Conservation (phyloP, 2,797 vertebrate genomes). For the Sarcophilus harrisii region DNA sequence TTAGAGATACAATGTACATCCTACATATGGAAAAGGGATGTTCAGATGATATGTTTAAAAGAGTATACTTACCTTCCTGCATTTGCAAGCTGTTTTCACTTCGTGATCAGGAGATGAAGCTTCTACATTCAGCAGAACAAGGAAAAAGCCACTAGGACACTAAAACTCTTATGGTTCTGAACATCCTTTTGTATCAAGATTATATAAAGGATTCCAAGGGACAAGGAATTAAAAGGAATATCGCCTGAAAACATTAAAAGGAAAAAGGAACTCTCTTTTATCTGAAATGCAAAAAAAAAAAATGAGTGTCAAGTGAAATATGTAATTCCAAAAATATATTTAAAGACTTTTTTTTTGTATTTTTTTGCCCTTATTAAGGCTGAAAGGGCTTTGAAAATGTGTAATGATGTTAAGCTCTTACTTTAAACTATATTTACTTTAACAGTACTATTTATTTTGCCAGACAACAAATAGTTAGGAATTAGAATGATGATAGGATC, state of each 20-base stretch:
- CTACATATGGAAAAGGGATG: slow-evolving; percentile 1
- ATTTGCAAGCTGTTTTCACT: slow-evolving; percentile 31
- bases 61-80: neutral
- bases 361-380: neutral
- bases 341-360: slow-evolving; percentile 31
- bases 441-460: neutral
- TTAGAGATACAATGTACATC: slow-evolving; percentile 26
- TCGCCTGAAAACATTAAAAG: slow-evolving; percentile 33
- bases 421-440: slow-evolving; percentile 36
- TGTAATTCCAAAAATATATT: neutral
- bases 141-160: slow-evolving; percentile 29
- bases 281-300: slow-evolving; percentile 22
- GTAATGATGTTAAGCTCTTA: slow-evolving; percentile 21
- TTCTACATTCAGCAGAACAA: slow-evolving; percentile 25
- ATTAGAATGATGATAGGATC: neutral
- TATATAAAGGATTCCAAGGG: slow-evolving; percentile 10
- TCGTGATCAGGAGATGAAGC: slow-evolving; percentile 40
- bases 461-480: neutral
- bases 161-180: slow-evolving; percentile 29
- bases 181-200: slow-evolving; percentile 45
- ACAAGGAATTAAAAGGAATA: slow-evolving; percentile 12
- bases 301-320: slow-evolving; percentile 38
- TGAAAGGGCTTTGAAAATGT: slow-evolving; percentile 27
- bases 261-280: slow-evolving; percentile 26
- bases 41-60: slow-evolving; percentile 44